Percentiles rank a stretch among this genome's conserved stretches.
These are phyloP conservation scores for Tubulanus polymorphus DNA, from an alignment of 2,888 invertebrate species.

Conservation along the genomic window DNA sequence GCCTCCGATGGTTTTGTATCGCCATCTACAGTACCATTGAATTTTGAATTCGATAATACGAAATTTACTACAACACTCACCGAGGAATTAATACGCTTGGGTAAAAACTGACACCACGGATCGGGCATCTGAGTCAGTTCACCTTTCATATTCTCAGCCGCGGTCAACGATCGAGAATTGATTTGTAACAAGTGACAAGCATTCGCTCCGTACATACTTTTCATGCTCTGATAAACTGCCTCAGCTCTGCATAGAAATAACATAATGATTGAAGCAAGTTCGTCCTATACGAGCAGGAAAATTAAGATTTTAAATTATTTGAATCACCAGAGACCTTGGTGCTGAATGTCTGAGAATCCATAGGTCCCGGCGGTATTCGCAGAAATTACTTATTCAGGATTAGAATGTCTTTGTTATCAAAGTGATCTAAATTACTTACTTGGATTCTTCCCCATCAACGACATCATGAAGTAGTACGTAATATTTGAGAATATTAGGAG, in stretches of 20 bases:
- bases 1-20: too few relatives aligned
- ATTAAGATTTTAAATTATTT: neutral
- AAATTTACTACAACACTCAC: slow-evolving; percentile 14
- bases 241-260: slow-evolving; percentile 66
- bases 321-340: neutral
- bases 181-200: slow-evolving; percentile 86
- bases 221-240: slow-evolving; percentile 76
- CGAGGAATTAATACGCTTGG: slow-evolving; percentile 23
- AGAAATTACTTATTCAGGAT: neutral
- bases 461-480: slow-evolving; percentile 87
- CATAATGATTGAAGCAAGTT: too few relatives aligned
- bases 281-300: too few relatives aligned
- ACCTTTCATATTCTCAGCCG: slow-evolving; percentile 29
- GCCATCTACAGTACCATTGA: too few relatives aligned
- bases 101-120: slow-evolving; percentile 78
- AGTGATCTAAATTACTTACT: slow-evolving; percentile 59
- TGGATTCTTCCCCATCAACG: slow-evolving; percentile 64
- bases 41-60: too few relatives aligned
- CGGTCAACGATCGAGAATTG: slow-evolving; percentile 64
- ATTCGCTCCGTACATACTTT: slow-evolving; percentile 78
- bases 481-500: slow-evolving; percentile 70
- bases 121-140: slow-evolving; percentile 61
- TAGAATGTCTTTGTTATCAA: neutral
- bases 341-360: neutral
- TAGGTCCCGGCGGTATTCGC: neutral